phyloP scores from a whole-genome alignment of 1,140 invertebrate genomes.

The Drosophila repletoides region DNA sequence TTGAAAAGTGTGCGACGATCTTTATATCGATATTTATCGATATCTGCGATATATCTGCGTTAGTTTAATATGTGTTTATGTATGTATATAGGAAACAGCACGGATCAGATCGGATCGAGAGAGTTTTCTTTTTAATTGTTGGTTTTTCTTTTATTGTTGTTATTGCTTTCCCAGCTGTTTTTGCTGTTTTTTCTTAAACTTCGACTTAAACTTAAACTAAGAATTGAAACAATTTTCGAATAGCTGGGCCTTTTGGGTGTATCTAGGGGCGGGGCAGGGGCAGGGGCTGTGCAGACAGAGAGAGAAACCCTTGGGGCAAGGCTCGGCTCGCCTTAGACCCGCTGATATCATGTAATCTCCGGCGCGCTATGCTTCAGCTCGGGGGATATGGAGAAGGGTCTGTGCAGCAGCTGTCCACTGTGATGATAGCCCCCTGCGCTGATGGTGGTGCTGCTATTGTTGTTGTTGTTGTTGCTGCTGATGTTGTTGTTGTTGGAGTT shows the following conservation, averaged over 20 bases:
- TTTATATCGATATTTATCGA: constrained; percentile 5
- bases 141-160: not conserved
- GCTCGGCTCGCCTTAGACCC: constrained; percentile 43
- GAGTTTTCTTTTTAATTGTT: not conserved
- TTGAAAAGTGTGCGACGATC: constrained; percentile 73
- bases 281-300: constrained; percentile 7
- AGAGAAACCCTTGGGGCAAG: constrained; percentile 35
- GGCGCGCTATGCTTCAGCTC: constrained; percentile 74
- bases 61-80: constrained; percentile 7
- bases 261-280: not conserved
- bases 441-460: constrained; percentile 19
- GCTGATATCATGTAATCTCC: constrained; percentile 83
- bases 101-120: not conserved
- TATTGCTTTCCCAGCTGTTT: constrained; percentile 30
- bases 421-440: constrained; percentile 63
- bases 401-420: constrained; percentile 82
- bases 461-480: constrained; percentile 4
- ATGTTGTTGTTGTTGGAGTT: constrained; percentile 25
- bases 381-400: constrained; percentile 84
- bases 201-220: constrained; percentile 63
- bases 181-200: constrained; percentile 44
- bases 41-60: constrained; percentile 7
- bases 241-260: constrained; percentile 63
- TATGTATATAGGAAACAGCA: constrained; percentile 14
- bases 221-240: constrained; percentile 77